Evolutionary conservation across 2,113 vertebrate species (phyloP), one percentile per base, ranked within the genome.

Genomic region (Indicator indicator): DNA sequence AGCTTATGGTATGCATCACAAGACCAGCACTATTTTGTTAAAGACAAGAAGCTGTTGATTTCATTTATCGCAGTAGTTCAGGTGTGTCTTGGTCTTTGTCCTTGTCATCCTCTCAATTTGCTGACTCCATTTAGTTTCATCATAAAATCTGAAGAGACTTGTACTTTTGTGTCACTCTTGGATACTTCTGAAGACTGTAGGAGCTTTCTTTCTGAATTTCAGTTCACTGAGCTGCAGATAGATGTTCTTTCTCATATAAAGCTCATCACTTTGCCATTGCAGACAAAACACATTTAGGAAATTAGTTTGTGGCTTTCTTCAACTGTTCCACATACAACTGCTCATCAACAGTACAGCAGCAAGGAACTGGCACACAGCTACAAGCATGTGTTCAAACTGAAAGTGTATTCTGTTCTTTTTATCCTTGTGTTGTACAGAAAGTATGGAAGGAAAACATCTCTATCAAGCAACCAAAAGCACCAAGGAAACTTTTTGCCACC

Each of bases 221-320:
- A 85, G 77, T 95, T 95, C 95, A 94, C 62, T 93, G 92, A 92
- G 77, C 87, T 96, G 89, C 86, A 91, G 84, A 85, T 89, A 77
- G 83, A 95, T 95, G 79, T 77, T 70, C 70, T 83, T 93, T 91
- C 88, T 94, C 93, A 93, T 94, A 89, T 96, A 90, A 96, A 95
- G 94, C 86, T 94, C 88, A 95, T 90, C 68, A 68, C 54, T 88
- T 93, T 94, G 91, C 58, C 59, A 81, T 5, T 88, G 83, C 62
- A 95, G 69, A 87, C 89, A 89, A 65, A 69, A 60, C 75, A 86
- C 52, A 80, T 93, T 93, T 96, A 95, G 84, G 77, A 95, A 97
- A 96, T 92, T 89, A 95, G 85, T 83, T 72, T 75, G 60, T 88
- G 55, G 50, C 86, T 96, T 97, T 85, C 88, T 93, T 97, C 90